Evolutionary conservation across 2,113 vertebrate genomes (phyloP), one percentile per base, ranked within the genome.

Genomic region (Micronycteris hirsuta): DNA sequence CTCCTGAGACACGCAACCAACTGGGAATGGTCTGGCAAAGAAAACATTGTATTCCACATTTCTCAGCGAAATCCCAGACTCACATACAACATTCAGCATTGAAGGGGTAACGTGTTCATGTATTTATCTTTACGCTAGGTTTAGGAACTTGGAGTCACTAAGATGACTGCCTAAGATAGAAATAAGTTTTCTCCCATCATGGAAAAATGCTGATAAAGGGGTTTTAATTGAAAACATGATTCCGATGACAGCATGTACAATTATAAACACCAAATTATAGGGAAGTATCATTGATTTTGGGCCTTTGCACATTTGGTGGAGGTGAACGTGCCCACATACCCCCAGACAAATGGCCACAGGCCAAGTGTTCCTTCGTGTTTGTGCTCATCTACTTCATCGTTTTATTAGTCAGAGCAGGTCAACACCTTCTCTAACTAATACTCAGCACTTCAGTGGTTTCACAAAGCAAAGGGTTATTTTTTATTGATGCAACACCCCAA

Each of bases 1-100:
- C 94, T 97, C 88, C 88, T 92, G 94, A 96, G 96, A 95, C 73
- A 28, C 7, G 8, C 43, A 84, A 83, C 78, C 93, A 70, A 97
- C 33, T 86, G 91, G 96, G 96, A 95, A 90, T 38, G 52, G 89
- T 92, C 89, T 95, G 74, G 90, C 36, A 63, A 45, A 85, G 71
- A 77, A 54, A 52, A 16, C 13, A 78, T 14, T 74, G 83, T 91
- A 76, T 49, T 96, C 33, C 77, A 89, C 82, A 80, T 90, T 88
- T 94, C 41, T 90, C 85, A 89, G 95, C 20, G 43, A 83, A 96
- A 67, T 83, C 82, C 45, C 96, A 96, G 78, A 70, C 58, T 84
- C 63, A 20, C 15, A 49, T 13, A 38, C 14, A 94, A 63, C 78
- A 70, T 54, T 76, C 89, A 91, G 47, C 71, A 89, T 65, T 86